Percentiles rank a stretch among this genome's conserved stretches.
These are phyloP conservation scores for Heliconius melpomene DNA, from an alignment of 1,140 invertebrate species.

Conservation along the genomic window DNA sequence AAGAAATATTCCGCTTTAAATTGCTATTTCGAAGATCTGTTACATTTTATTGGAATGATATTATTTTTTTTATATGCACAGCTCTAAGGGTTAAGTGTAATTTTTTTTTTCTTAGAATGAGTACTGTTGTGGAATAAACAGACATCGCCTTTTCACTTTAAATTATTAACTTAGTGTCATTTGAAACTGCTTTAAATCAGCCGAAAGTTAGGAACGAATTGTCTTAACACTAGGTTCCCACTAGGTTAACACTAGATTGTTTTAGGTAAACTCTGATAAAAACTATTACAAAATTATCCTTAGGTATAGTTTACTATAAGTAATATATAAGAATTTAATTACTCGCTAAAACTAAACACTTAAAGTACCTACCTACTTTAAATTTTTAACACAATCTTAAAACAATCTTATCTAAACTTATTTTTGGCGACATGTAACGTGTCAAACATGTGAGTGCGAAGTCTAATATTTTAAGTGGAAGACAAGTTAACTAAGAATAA, in stretches of 20 bases:
- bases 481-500: not conserved
- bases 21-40: not conserved
- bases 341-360: not conserved
- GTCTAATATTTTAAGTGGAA: slow-evolving; percentile 5
- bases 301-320: no score
- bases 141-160: not conserved
- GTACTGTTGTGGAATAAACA: not conserved
- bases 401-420: slow-evolving; percentile 4
- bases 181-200: not conserved
- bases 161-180: not conserved
- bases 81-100: not conserved
- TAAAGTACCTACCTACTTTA: not conserved
- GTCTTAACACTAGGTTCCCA: no score
- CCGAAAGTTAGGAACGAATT: no score
- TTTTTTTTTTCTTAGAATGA: not conserved
- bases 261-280: no score
- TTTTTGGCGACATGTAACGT: slow-evolving; percentile 4
- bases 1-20: not conserved
- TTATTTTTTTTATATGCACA: not conserved
- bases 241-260: no score
- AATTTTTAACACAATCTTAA: not conserved
- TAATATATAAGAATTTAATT: not conserved
- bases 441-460: slow-evolving; percentile 3
- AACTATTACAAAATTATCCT: no score
- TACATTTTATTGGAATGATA: not conserved